Percentiles rank a stretch among this genome's conserved stretches.
These are phyloP conservation scores for Harmothoe impar DNA, from an alignment of 2,888 invertebrate species.

Conservation along the genomic window DNA sequence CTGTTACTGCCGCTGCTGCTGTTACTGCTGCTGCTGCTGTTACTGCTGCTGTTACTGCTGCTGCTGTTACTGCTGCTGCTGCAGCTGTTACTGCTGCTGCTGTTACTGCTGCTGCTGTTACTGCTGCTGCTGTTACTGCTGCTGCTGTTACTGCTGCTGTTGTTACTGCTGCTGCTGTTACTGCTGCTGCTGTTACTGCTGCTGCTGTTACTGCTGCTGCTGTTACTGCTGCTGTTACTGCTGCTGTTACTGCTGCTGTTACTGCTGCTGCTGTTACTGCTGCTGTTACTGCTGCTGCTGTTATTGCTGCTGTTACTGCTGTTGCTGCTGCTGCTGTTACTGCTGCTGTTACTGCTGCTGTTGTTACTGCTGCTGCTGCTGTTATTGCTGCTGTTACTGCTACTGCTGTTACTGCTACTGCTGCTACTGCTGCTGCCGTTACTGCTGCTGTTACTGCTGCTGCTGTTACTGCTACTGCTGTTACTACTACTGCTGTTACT, in stretches of 20 bases:
- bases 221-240: slow-evolving; percentile 22
- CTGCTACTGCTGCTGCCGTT: slow-evolving; percentile 8
- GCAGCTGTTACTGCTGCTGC: too few species aligned
- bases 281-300: slow-evolving; percentile 10
- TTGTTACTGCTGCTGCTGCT: slow-evolving; percentile 17
- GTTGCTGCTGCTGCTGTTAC: not conserved
- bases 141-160: not conserved
- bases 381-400: not conserved
- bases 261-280: slow-evolving; percentile 7
- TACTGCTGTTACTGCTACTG: not conserved
- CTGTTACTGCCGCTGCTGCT: not conserved
- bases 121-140: not conserved
- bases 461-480: slow-evolving; percentile 48
- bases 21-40: slow-evolving; percentile 19
- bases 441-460: slow-evolving; percentile 6
- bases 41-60: slow-evolving; percentile 14
- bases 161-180: slow-evolving; percentile 24
- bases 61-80: too few species aligned
- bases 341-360: not conserved
- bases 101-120: slow-evolving; percentile 19
- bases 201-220: slow-evolving; percentile 1
- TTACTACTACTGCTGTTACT: slow-evolving; percentile 31
- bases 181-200: slow-evolving; percentile 15
- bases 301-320: slow-evolving; percentile 22
- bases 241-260: slow-evolving; percentile 11